Percentiles rank a stretch among this genome's conserved stretches.
Evolutionary conservation across 2,113 vertebrate species (phyloP).

Genomic region (Seriola quinqueradiata): DNA sequence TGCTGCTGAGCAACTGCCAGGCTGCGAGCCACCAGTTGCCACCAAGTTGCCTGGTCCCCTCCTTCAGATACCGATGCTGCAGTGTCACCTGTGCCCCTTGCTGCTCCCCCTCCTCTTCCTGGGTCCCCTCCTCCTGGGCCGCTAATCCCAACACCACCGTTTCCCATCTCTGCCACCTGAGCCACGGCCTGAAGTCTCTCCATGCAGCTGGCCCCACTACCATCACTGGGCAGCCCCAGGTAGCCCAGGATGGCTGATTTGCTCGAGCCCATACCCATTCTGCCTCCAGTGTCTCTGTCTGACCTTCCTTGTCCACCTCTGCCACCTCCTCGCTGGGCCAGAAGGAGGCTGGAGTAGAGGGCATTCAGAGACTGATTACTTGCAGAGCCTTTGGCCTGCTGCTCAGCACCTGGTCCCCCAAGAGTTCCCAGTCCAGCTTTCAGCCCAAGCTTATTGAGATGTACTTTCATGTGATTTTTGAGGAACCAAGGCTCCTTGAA

Average conservation of each 20-base stretch:
- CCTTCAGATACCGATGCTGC: slow-evolving; percentile 55
- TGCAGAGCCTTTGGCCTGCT: slow-evolving; percentile 72
- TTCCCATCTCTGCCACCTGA: slow-evolving; percentile 86
- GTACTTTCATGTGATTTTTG: slow-evolving; percentile 98
- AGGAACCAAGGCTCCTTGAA: slow-evolving; percentile 97
- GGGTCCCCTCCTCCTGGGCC: slow-evolving; percentile 58
- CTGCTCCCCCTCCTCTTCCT: slow-evolving; percentile 58
- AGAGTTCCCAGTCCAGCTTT: slow-evolving; percentile 79
- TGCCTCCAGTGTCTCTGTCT: slow-evolving; percentile 60
- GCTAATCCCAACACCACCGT: slow-evolving; percentile 63
- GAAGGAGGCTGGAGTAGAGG: slow-evolving; percentile 89
- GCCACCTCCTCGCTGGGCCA: slow-evolving; percentile 81
- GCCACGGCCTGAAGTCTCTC: slow-evolving; percentile 90
- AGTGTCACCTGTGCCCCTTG: slow-evolving; percentile 58
- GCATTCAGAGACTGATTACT: slow-evolving; percentile 87
- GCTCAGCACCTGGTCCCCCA: slow-evolving; percentile 60
- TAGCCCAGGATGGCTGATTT: slow-evolving; percentile 88
- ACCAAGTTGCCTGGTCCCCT: slow-evolving; percentile 83
- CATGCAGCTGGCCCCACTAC: slow-evolving; percentile 88
- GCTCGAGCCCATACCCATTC: slow-evolving; percentile 72
- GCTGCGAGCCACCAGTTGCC: slow-evolving; percentile 86
- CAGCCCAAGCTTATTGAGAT: slow-evolving; percentile 92
- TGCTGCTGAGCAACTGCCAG: slow-evolving; percentile 83
- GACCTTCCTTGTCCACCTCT: slow-evolving; percentile 66
- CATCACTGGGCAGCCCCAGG: slow-evolving; percentile 85